Conservation (phyloP, 2,797 vertebrate genomes). For the Acrossocheilus fasciatus region DNA sequence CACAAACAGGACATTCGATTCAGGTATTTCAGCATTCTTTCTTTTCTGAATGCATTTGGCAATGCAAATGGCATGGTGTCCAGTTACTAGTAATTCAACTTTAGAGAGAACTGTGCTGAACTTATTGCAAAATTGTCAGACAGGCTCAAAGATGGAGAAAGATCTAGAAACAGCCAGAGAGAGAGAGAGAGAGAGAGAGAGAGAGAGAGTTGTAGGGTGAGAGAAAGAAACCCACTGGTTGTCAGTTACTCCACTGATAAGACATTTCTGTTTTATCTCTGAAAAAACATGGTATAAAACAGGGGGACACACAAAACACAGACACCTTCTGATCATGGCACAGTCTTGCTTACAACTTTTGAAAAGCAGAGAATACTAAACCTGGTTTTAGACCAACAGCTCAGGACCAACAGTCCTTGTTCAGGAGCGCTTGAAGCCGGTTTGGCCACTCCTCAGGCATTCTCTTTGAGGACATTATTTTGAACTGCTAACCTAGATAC, state of each 20-base stretch:
- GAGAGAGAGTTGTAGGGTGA: neutral
- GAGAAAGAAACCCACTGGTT: slow-evolving; percentile 5
- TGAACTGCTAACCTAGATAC: slow-evolving; percentile 27
- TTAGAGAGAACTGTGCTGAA: neutral
- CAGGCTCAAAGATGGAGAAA: slow-evolving; percentile 3
- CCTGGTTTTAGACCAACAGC: neutral
- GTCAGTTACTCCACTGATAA: slow-evolving; percentile 43
- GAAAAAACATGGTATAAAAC: slow-evolving; percentile 2
- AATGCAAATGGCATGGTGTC: slow-evolving; percentile 10
- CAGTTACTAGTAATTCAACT: slow-evolving; percentile 27
- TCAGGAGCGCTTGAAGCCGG: slow-evolving; percentile 24
- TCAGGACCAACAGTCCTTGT: neutral
- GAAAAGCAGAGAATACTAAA: neutral
- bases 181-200: slow-evolving; percentile 1
- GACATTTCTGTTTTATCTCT: slow-evolving; percentile 40
- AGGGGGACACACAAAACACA: neutral
- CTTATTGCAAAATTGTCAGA: neutral
- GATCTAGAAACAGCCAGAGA: slow-evolving; percentile 10
- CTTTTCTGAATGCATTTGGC: neutral
- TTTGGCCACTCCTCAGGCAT: slow-evolving; percentile 41
- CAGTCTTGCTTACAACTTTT: slow-evolving; percentile 14
- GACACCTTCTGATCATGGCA: neutral
- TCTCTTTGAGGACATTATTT: slow-evolving; percentile 34
- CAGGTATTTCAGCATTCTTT: slow-evolving; percentile 50
- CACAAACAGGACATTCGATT: neutral